Evolutionary conservation across 2,888 invertebrate species (phyloP), one percentile per base, ranked within the genome.

Genomic region (Drosophila neutralis): DNA sequence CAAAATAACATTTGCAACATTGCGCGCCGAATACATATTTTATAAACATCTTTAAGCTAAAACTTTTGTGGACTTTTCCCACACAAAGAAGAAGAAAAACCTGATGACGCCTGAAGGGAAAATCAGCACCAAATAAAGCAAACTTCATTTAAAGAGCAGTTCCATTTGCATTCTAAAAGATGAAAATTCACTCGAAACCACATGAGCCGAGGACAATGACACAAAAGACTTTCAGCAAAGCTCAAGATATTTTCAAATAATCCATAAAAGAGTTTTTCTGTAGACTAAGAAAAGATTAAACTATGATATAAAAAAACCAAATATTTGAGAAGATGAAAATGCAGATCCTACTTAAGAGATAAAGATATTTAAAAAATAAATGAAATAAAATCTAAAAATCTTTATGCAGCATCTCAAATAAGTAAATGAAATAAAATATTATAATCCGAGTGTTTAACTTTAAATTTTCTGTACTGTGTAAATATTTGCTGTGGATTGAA

Each of bases 11-110:
- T 54, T 80, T 53, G 36, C 7, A 59, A 38, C 29, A 61, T 8
- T 51, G 40, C 48, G n/a, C 42, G 24, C n/a, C 45, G 29, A 42
- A 61, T 80, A 58, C 59, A 78, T 78, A 64, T 66, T 77, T 80
- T 18, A 80, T 76, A 54, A 60, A 35, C 24, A 38, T 35, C 36
- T 21, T 35, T 8, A 45, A 53, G 53, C 18, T 21, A 21, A 3
- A 42, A 49, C 5, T 59, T 40, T 27, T 36, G 15, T 53, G 27
- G 29, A 45, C 24, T 35, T 36, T n/a, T 21, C 29, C 24, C n/a
- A 67, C 10, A 49, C 18, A 36, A 15, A 53, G 15, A 45, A 31
- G 45, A 24, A 15, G 0, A 27, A 57, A 29, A 54, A 36, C 10
- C 45, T 15, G 29, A 18, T 29, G 15, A 10, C 18, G 36, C 31